Conservation (phyloP, 2,797 vertebrate genomes). For the Danionella dracula region DNA sequence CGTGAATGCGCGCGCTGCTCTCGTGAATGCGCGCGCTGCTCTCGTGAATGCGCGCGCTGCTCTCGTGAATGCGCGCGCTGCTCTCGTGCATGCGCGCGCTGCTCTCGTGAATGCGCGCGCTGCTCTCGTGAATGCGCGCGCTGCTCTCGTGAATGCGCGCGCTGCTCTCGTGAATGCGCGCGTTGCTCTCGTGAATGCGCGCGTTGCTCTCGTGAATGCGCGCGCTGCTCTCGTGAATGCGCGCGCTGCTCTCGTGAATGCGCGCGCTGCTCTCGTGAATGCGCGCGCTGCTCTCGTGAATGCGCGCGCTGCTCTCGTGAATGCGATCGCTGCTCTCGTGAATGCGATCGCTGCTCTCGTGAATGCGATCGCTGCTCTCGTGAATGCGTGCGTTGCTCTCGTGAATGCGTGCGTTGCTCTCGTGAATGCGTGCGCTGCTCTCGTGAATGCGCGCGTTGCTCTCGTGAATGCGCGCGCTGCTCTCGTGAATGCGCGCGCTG, state of each 20-base stretch:
- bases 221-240: too few species aligned
- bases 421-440: background rate
- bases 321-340: conserved; percentile 3
- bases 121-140: too few species aligned
- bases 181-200: conserved; percentile 18
- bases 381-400: background rate
- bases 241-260: background rate
- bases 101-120: too few species aligned
- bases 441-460: too few species aligned
- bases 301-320: background rate
- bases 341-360: too few species aligned
- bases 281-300: too few species aligned
- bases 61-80: too few species aligned
- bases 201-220: too few species aligned
- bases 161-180: background rate
- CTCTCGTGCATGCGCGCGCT: background rate
- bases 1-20: background rate
- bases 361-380: too few species aligned
- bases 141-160: too few species aligned
- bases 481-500: too few species aligned
- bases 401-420: conserved; percentile 1
- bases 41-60: background rate
- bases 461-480: background rate
- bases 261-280: background rate
- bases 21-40: background rate